phyloP scores from a whole-genome alignment of 2,888 invertebrate genomes.

The Drosophila multiciliata region DNA sequence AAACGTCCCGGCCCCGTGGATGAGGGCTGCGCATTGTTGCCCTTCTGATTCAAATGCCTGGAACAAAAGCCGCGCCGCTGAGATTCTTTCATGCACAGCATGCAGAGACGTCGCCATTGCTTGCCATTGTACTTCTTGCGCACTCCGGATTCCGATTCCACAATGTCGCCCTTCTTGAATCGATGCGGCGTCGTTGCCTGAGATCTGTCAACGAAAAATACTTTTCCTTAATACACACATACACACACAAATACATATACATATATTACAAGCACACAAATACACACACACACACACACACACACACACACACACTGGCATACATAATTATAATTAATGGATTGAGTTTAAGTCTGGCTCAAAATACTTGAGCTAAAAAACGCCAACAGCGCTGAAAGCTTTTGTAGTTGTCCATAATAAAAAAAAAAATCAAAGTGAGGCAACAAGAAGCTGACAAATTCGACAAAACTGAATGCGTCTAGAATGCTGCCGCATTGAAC shows the following conservation, averaged over 20 bases:
- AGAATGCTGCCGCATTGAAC: neutral
- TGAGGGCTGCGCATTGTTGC: slow-evolving; percentile 87
- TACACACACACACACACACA: neutral
- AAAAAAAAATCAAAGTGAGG: slow-evolving; percentile 1
- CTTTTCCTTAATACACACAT: slow-evolving; percentile 21
- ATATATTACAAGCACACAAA: slow-evolving; percentile 2
- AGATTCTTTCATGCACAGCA: slow-evolving; percentile 98
- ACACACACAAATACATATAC: neutral
- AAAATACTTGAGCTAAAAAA: slow-evolving; percentile 13
- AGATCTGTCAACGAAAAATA: slow-evolving; percentile 86
- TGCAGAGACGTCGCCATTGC: slow-evolving; percentile 99
- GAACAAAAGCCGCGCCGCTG: slow-evolving; percentile 99
- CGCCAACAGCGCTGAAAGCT: slow-evolving; percentile 10
- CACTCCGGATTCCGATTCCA: slow-evolving; percentile 89
- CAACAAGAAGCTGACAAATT: neutral
- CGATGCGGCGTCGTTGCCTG: slow-evolving; percentile 97
- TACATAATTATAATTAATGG: slow-evolving; percentile 45
- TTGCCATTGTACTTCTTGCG: slow-evolving; percentile 99
- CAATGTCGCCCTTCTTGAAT: slow-evolving; percentile 98
- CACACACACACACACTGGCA: neutral
- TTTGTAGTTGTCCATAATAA: neutral
- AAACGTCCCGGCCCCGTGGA: slow-evolving; percentile 84
- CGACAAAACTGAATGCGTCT: slow-evolving; percentile 2
- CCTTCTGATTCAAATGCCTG: slow-evolving; percentile 96
- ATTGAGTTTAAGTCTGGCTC: slow-evolving; percentile 27